These are phyloP conservation scores for Linyphia triangularis DNA, from an alignment of 2,888 invertebrate genomes.

Conservation along the genomic window DNA sequence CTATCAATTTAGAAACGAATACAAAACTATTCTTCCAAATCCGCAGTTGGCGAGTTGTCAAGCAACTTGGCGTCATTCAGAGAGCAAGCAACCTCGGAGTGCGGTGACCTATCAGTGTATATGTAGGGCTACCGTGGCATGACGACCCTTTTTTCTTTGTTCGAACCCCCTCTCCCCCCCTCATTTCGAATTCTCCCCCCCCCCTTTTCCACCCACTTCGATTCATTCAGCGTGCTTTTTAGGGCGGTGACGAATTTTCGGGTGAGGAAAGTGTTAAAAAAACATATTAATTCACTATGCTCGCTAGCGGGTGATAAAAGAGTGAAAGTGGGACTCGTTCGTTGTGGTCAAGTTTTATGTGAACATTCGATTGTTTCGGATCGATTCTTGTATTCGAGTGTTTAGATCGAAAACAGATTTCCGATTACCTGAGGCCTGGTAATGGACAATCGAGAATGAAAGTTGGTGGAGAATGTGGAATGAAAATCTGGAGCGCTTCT, in stretches of 20 bases:
- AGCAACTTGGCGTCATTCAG: slow-evolving; percentile 45
- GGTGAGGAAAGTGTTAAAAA: slow-evolving; percentile 58
- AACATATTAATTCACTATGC: slow-evolving; percentile 16
- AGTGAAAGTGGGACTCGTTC: neutral
- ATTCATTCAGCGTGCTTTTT: slow-evolving; percentile 25
- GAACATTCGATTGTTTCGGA: neutral
- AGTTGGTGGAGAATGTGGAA: too few relatives aligned
- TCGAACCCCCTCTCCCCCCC: slow-evolving; percentile 15
- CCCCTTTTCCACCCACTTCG: slow-evolving; percentile 28
- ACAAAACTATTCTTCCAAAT: slow-evolving; percentile 1
- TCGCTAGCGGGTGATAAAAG: neutral
- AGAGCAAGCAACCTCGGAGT: slow-evolving; percentile 35
- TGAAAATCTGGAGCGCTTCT: too few relatives aligned
- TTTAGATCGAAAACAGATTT: too few relatives aligned
- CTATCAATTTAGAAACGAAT: slow-evolving; percentile 52
- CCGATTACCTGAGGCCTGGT: too few relatives aligned
- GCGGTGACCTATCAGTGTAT: slow-evolving; percentile 74
- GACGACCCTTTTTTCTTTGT: slow-evolving; percentile 69
- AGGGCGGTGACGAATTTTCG: slow-evolving; percentile 73
- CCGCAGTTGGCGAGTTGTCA: slow-evolving; percentile 49
- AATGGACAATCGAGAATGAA: too few relatives aligned
- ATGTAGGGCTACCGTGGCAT: slow-evolving; percentile 74
- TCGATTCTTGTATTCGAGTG: neutral
- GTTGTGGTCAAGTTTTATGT: neutral
- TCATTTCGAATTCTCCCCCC: neutral